Conservation (phyloP, 2,113 vertebrate genomes). For the Leucoraja erinaceus region DNA sequence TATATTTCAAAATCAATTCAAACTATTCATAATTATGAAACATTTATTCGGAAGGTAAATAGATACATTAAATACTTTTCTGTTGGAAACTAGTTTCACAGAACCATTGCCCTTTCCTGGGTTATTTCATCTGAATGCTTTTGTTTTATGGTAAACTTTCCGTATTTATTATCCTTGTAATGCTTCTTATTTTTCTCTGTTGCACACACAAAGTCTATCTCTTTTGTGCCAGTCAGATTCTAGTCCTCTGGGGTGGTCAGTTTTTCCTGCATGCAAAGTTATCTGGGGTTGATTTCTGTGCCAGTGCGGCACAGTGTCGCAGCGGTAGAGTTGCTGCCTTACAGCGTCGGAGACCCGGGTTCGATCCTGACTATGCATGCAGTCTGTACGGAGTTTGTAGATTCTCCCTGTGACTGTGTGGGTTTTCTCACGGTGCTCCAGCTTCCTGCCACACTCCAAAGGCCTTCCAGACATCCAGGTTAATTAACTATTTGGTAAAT, state of each 20-base stretch:
- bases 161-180: not conserved
- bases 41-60: not conserved
- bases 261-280: not conserved
- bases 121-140: not conserved
- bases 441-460: too few relatives aligned
- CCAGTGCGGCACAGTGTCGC: too few relatives aligned
- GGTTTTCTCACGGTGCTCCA: too few relatives aligned
- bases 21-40: not conserved
- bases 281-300: not conserved
- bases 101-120: not conserved
- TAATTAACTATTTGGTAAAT: too few relatives aligned
- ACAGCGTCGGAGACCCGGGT: too few relatives aligned
- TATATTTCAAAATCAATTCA: not conserved
- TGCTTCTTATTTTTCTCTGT: not conserved
- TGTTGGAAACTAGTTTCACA: not conserved
- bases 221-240: not conserved
- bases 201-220: not conserved
- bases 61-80: not conserved
- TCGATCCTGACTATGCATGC: too few relatives aligned
- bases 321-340: too few relatives aligned
- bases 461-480: too few relatives aligned
- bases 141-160: not conserved
- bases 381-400: too few relatives aligned
- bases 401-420: too few relatives aligned
- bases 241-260: not conserved